phyloP scores from a whole-genome alignment of 2,113 vertebrate species.

The Festucalex cinctus region DNA sequence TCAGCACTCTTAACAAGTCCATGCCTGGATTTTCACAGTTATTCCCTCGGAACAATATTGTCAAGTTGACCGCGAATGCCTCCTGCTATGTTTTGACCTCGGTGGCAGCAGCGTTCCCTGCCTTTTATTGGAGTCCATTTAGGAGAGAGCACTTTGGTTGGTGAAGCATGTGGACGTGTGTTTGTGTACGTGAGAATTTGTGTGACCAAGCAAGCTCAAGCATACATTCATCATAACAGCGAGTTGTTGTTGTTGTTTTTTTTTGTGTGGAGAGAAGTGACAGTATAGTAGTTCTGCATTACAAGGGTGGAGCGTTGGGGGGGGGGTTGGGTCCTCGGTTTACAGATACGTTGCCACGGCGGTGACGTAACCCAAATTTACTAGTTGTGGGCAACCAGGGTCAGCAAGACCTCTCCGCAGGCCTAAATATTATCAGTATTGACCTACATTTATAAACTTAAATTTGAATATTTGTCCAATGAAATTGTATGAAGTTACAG shows the following conservation, averaged over 20 bases:
- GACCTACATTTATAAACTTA: too few relatives aligned
- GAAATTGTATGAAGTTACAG: too few relatives aligned
- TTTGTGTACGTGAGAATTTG: not conserved
- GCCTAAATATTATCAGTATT: too few relatives aligned
- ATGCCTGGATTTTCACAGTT: conserved; percentile 63
- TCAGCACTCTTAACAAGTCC: conserved; percentile 51
- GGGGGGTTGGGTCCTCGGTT: not conserved
- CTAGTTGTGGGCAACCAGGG: too few relatives aligned
- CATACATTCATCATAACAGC: conserved; percentile 73
- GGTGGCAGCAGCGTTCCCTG: conserved; percentile 57
- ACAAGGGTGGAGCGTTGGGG: not conserved
- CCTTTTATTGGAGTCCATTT: conserved; percentile 70
- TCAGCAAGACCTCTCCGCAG: too few relatives aligned
- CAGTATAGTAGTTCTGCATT: conserved; percentile 28
- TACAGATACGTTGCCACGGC: not conserved
- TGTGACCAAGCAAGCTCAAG: conserved; percentile 46
- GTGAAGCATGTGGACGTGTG: conserved; percentile 53
- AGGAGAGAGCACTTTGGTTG: conserved; percentile 82
- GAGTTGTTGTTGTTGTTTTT: conserved; percentile 35
- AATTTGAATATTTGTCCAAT: too few relatives aligned
- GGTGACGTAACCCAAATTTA: not conserved
- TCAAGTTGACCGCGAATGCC: conserved; percentile 52
- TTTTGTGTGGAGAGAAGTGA: conserved; percentile 28
- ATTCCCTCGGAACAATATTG: conserved; percentile 65
- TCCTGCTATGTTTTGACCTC: conserved; percentile 55